Base-by-base conservation (phyloP, 2,113 vertebrate genomes). In the Murina feae region DNA sequence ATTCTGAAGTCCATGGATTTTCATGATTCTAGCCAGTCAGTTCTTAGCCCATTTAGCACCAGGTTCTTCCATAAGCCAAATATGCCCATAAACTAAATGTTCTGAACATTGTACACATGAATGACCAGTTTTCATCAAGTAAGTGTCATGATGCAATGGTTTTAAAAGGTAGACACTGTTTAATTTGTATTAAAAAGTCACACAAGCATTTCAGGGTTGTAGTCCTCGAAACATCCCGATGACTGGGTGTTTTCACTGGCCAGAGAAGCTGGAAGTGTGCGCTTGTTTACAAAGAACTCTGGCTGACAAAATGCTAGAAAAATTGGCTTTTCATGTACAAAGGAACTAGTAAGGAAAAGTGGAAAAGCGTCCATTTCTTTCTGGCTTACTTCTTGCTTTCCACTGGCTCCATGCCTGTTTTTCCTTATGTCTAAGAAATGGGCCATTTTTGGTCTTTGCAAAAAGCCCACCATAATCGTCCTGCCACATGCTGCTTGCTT, bases 311-410 rank as follows among this genome's bases (percentile, higher is more conserved):
- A 89, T 63, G 79, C 89, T 90, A n/a, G 60, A 71, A 32, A 88
- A 39, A 71, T 37, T 90, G 94, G 79, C 88, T 93, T 80, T 65
- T 81, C 30, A 3, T 49, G 55, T 47, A 51, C 39, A 92, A 95
- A 89, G 49, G 86, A 80, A 47, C 65, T 53, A 58, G 87, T 93
- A 94, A 94, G 83, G 94, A 96, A 79, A 82, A 79, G 58, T 55
- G 39, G 93, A 92, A 90, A 87, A 66, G 85, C 89, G 83, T 95
- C 83, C 75, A 49, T 87, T 95, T 95, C 85, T 92, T 97, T 94
- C 92, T 96, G 96, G 96, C 91, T 94, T 90, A 51, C 78, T 92
- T 95, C 78, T 93, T 86, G 51, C 11, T 96, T 96, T 92, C 89
- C 82, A 89, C 44, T 96, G 97, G 91, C 91, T 91, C 79, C 2